Evolutionary conservation across 1,140 invertebrate species (phyloP).

Genomic region (Zophobas morio): DNA sequence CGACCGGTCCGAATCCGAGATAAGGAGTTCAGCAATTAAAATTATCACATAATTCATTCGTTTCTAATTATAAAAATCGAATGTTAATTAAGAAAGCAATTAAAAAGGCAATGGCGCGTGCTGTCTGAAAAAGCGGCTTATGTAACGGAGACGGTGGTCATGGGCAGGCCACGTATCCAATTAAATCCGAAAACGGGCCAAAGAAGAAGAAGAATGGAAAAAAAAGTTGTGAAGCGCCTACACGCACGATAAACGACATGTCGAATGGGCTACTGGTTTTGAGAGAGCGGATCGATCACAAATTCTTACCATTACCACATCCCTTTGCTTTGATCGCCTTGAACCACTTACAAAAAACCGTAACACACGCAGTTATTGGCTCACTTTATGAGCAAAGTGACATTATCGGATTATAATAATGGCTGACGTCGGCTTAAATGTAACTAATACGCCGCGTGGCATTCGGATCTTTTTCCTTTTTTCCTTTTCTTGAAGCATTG

Average conservation of each 20-base stretch:
- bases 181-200: conserved; percentile 19
- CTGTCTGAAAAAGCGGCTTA: conserved; percentile 17
- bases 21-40: conserved; percentile 27
- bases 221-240: conserved; percentile 27
- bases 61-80: conserved; percentile 39
- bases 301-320: conserved; percentile 35
- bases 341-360: conserved; percentile 39
- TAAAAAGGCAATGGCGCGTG: conserved; percentile 34
- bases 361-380: conserved; percentile 39
- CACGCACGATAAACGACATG: conserved; percentile 16
- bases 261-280: conserved; percentile 33
- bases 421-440: conserved; percentile 23
- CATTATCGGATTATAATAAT: conserved; percentile 31
- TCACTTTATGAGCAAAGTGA: conserved; percentile 33
- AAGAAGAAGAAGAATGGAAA: conserved; percentile 14
- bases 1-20: conserved; percentile 21
- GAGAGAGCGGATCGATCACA: conserved; percentile 31
- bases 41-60: conserved; percentile 32
- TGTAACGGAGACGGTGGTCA: conserved; percentile 19
- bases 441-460: conserved; percentile 11
- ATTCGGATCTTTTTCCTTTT: conserved; percentile 6
- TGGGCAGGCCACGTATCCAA: conserved; percentile 23
- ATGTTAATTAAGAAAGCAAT: conserved; percentile 32
- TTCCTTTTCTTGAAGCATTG: background rate
- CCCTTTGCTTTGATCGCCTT: conserved; percentile 36